Evolutionary conservation across 2,888 invertebrate species (phyloP), one percentile per base, ranked within the genome.

Genomic region (Sinotaia quadrata): DNA sequence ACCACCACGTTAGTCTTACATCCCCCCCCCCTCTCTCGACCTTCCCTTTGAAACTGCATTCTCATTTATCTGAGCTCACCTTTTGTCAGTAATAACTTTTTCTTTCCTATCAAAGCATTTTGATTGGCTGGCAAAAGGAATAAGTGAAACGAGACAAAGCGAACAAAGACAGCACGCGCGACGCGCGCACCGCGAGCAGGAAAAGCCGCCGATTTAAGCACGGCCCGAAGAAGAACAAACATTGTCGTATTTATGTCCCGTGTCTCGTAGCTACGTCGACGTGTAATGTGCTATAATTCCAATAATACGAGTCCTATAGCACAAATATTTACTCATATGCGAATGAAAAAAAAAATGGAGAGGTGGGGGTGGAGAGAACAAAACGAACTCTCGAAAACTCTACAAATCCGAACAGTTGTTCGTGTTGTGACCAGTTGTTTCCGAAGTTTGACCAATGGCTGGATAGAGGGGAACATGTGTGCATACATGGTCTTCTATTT

Each of bases 261-360:
- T n/a, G 54, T 31, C 27, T 54, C 15, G 5, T 27, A 1, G 27
- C 27, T 24, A 31, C 27, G 29, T 54, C 18, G 29, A 29, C 54
- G 24, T 54, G 54, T 54, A 54, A 54, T 54, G 54, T 54, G 54
- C 54, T 29, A 54, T 54, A 54, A 54, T 54, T 54, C 27, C 54
- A 54, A 54, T 54, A 54, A 54, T 8, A 27, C 24, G 54, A 24
- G 54, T 27, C 27, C 27, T 54, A 54, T 24, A 29, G 54, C n/a
- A 54, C 54, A 54, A 54, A 54, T 54, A 54, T 54, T 54, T 54
- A 31, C 54, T 54, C 27, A 54, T 54, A 54, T 5, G 21, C 8
- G 54, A 54, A 54, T 24, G n/a, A n/a, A n/a, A n/a, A n/a, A n/a
- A n/a, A n/a, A n/a, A n/a, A n/a, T n/a, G n/a, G n/a, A n/a, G n/a